Conservation (phyloP, 2,113 vertebrate species). For the Progne subis region DNA sequence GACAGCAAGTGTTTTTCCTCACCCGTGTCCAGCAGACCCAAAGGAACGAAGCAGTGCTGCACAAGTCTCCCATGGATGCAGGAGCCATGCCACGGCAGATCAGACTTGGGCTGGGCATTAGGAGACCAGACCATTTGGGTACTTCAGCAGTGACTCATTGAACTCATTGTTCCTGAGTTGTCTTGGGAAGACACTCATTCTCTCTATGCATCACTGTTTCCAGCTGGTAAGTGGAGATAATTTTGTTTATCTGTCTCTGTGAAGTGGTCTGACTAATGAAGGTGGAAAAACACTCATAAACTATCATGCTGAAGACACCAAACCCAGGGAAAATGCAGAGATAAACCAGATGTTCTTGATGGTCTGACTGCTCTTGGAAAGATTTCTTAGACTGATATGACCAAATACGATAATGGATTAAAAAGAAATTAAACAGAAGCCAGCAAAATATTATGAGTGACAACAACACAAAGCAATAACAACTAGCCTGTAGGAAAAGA, state of each 20-base stretch:
- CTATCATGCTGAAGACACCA: background rate
- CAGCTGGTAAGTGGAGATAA: conserved; percentile 5
- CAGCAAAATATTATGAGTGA: background rate
- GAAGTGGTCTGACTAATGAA: conserved; percentile 2
- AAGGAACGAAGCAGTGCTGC: background rate
- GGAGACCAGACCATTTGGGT: background rate
- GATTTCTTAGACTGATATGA: background rate
- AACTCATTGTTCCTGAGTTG: background rate
- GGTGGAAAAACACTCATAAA: conserved; percentile 2
- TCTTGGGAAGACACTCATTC: background rate
- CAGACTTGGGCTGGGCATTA: background rate
- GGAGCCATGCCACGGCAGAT: background rate
- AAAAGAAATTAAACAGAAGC: conserved; percentile 1
- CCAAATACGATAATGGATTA: background rate
- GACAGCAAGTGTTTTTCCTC: background rate
- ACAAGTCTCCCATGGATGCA: fast-evolving
- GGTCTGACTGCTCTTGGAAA: background rate
- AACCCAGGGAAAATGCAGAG: background rate
- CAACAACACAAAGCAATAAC: background rate
- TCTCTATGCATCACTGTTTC: background rate
- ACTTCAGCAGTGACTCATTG: background rate
- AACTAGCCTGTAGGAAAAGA: background rate
- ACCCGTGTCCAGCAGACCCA: background rate
- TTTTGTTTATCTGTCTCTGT: background rate
- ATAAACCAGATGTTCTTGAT: background rate